phyloP scores from a whole-genome alignment of 2,888 invertebrate genomes.

The Polietes domitor region DNA sequence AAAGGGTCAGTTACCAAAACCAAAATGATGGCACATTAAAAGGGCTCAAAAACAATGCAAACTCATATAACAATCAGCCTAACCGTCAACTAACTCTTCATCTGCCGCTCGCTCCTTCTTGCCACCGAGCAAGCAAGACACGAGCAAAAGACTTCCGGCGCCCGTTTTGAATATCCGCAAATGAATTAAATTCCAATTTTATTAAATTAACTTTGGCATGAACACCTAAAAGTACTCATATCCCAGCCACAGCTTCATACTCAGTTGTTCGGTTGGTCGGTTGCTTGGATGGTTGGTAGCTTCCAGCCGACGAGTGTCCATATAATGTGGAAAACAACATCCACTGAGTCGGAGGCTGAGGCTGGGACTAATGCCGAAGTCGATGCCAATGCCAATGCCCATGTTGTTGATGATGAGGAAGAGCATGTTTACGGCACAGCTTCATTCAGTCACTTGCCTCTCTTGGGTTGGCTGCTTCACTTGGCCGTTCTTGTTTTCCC shows the following conservation, averaged over 20 bases:
- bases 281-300: neutral
- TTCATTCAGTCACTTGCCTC: conserved; percentile 64
- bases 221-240: conserved; percentile 76
- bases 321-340: conserved; percentile 42
- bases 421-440: conserved; percentile 61
- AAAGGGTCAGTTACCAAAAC: conserved; percentile 60
- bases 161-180: conserved; percentile 74
- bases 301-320: conserved; percentile 42
- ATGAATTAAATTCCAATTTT: conserved; percentile 79
- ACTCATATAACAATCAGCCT: conserved; percentile 6
- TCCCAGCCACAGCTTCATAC: neutral
- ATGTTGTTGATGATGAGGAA: conserved; percentile 38
- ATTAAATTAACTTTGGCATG: conserved; percentile 79
- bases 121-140: conserved; percentile 53
- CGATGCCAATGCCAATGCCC: conserved; percentile 31
- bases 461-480: conserved; percentile 38
- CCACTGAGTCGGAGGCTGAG: neutral
- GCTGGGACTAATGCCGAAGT: neutral
- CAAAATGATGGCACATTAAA: conserved; percentile 39
- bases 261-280: neutral
- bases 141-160: conserved; percentile 66
- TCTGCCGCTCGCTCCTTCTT: neutral
- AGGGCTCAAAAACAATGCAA: conserved; percentile 45
- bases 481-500: conserved; percentile 38
- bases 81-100: conserved; percentile 46